Percentiles rank a stretch among this genome's conserved stretches.
Evolutionary conservation across 2,797 vertebrate species (phyloP).

Genomic region (Gadopsis bispinosus): DNA sequence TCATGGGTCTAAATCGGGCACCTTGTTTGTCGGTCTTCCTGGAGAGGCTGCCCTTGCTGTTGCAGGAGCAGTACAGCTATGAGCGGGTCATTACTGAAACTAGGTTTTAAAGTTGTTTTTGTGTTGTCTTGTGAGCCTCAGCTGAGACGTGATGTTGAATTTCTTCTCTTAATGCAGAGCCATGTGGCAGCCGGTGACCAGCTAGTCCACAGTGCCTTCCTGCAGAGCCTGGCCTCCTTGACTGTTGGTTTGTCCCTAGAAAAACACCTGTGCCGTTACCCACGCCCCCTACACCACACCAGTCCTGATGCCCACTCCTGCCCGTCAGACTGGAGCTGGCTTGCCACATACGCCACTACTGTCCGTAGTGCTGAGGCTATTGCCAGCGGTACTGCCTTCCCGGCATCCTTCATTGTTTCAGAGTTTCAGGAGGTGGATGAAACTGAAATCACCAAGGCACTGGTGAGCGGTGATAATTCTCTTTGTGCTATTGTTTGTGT

Average conservation of each 20-base stretch:
- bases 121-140: not conserved
- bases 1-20: constrained; percentile 85
- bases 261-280: constrained; percentile 81
- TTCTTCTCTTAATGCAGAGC: constrained; percentile 66
- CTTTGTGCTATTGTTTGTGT: constrained; percentile 7
- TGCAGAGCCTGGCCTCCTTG: constrained; percentile 86
- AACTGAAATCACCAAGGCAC: constrained; percentile 69
- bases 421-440: constrained; percentile 75
- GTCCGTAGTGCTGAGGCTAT: constrained; percentile 87
- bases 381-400: constrained; percentile 83
- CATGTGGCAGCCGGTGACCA: constrained; percentile 86
- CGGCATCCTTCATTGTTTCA: constrained; percentile 82
- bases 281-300: constrained; percentile 81
- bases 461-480: constrained; percentile 73
- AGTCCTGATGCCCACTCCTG: constrained; percentile 55
- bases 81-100: constrained; percentile 71
- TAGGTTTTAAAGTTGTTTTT: not conserved
- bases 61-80: constrained; percentile 87
- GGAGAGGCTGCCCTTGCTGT: constrained; percentile 84
- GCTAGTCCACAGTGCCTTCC: constrained; percentile 87
- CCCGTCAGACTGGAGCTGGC: constrained; percentile 86
- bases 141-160: not conserved
- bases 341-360: constrained; percentile 83
- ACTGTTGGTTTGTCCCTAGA: constrained; percentile 85
- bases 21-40: constrained; percentile 88